Evolutionary conservation across 1,140 invertebrate genomes (phyloP), one percentile per base, ranked within the genome.

Genomic region (Antheraea pernyi): DNA sequence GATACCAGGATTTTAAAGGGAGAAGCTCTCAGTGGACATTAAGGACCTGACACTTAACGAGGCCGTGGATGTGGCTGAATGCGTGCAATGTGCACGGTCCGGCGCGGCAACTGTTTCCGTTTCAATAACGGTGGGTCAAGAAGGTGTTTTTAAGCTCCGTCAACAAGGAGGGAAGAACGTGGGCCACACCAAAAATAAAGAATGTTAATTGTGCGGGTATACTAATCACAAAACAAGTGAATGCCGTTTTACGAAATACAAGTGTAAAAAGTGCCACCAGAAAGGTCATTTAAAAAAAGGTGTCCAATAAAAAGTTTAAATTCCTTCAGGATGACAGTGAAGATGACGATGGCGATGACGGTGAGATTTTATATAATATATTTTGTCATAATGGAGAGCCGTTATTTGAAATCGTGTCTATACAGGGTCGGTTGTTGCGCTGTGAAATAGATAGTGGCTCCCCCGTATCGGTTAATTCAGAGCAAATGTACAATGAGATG

Each of bases 11-110:
- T 37, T 42, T 0, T 73, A 80, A 59, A 69, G 71, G 6, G 78
- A 80, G 10, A 73, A 75, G 18, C 65, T 80, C 10, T 80, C 74
- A 46, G 64, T 71, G 37, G 70, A 75, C 19, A 9, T 65, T 9
- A 19, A 61, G 13, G 68, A 69, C 16, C 48, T 79, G 16, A 75
- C 77, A 0, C 59, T 13, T 6, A 9, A 3, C 7, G 3, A n/a
- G n/a, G n/a, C n/a, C n/a, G n/a, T n/a, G n/a, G n/a, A n/a, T n/a
- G n/a, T n/a, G n/a, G n/a, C n/a, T 78, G 75, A 82, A 58, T 75
- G 62, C 59, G 16, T 78, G 11, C 63, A 68, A 7, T 59, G 76
- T 37, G 80, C 80, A 22, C 80, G 74, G 37, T 5, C 37, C 37
- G 37, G 37, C 37, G 9, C 37, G 9, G 37, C 37, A 39, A 39